Evolutionary conservation across 2,797 vertebrate genomes (phyloP), one percentile per base, ranked within the genome.

Genomic region (Sphenopsis melanotis): DNA sequence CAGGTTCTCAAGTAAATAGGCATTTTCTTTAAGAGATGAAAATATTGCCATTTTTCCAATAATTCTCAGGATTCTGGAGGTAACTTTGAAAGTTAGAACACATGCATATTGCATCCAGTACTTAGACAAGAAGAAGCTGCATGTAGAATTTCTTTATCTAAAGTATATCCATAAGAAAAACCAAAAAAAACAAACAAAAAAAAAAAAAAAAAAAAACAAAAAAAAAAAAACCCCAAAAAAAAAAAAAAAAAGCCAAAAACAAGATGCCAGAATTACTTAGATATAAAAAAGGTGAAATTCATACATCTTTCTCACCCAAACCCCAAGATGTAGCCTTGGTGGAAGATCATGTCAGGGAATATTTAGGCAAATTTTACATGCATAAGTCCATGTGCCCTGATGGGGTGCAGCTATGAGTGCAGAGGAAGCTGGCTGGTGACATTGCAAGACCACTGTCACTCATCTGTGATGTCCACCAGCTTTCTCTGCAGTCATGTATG

Each of bases 381-480:
- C 0, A 0, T 34, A 49, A n/a, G 4, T 47, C 32, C 34, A 26
- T 0, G 2, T 49, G 2, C 12, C 18, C 34, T 57, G 10, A 47
- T 10, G 27, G 15, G 5, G 15, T 42, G 21, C 32, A 47, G 22
- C 3, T 18, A 9, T 0, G 0, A 72, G 32, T 11, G 4, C 5
- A 39, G 39, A 63, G 24, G 4, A 29, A 68, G 32, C 3, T 53
- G 4, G 4, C 9, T 56, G 21, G 9, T 27, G 29, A 29, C 39
- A n/a, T 15, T 63, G 16, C 14, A 72, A n/a, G 22, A 47, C 6
- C 11, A 22, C 6, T 42, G 27, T 27, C 47, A 37, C 15, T 61
- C 34, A 29, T 34, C 46, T 34, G 0, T 41, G 34, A 30, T 14
- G 15, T 23, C 18, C 29, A 37, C 46, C 60, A 60, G 21, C 30